Conservation (phyloP, 1,140 invertebrate genomes). For the Drepana arcuata region DNA sequence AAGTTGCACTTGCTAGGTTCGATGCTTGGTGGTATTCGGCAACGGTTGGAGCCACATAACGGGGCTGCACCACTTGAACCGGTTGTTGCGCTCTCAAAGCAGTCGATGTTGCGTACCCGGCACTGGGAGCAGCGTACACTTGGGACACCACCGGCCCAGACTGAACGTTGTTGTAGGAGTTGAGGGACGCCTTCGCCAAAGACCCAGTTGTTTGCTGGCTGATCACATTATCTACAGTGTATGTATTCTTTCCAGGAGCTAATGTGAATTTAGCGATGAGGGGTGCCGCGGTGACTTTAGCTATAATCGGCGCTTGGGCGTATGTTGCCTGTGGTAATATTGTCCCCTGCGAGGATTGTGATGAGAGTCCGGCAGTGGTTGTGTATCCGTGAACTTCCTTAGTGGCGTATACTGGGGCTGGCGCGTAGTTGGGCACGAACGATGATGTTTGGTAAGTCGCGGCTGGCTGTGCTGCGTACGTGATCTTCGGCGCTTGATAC, state of each 20-base stretch:
- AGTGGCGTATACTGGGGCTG: slow-evolving; percentile 21
- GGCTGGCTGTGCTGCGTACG: slow-evolving; percentile 24
- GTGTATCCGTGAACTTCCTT: slow-evolving; percentile 60
- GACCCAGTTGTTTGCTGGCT: slow-evolving; percentile 36
- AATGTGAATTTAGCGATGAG: slow-evolving; percentile 52
- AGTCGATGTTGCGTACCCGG: slow-evolving; percentile 36
- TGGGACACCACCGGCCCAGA: slow-evolving; percentile 53
- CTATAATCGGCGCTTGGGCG: slow-evolving; percentile 63
- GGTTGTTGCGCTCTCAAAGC: slow-evolving; percentile 26
- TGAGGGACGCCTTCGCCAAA: slow-evolving; percentile 40
- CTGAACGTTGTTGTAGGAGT: slow-evolving; percentile 34
- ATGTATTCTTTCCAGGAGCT: slow-evolving; percentile 34
- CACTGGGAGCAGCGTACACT: slow-evolving; percentile 46
- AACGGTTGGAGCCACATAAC: too few species aligned
- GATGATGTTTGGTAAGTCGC: slow-evolving; percentile 29
- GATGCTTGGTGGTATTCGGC: slow-evolving; percentile 21
- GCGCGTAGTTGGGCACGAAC: slow-evolving; percentile 18
- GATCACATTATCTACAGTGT: slow-evolving; percentile 37
- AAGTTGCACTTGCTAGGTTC: slow-evolving; percentile 4
- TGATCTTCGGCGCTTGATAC: slow-evolving; percentile 21
- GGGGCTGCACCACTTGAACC: slow-evolving; percentile 6
- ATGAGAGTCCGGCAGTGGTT: slow-evolving; percentile 59
- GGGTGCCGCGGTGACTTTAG: slow-evolving; percentile 64
- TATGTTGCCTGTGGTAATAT: slow-evolving; percentile 50
- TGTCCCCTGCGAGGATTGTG: slow-evolving; percentile 24